Evolutionary conservation across 1,140 invertebrate genomes (phyloP).

Genomic region (Brevipalpus yothersi): DNA sequence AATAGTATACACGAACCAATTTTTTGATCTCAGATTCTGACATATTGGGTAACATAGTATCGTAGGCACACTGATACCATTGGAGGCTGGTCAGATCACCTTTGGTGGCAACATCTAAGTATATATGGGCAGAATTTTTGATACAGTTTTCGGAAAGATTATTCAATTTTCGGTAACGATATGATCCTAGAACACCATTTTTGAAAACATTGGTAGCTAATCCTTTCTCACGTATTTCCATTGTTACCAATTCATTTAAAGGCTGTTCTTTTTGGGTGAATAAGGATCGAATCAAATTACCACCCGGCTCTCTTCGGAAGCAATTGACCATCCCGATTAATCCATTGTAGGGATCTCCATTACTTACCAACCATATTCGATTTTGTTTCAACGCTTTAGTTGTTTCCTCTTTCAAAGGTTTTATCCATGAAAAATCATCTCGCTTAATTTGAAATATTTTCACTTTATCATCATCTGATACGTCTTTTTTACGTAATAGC

Average conservation of each 20-base stretch:
- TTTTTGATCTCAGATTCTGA: slow-evolving; percentile 13
- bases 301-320: slow-evolving; percentile 52
- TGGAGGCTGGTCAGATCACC: slow-evolving; percentile 65
- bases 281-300: slow-evolving; percentile 34
- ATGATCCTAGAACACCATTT: slow-evolving; percentile 53
- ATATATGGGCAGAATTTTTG: slow-evolving; percentile 47
- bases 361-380: slow-evolving; percentile 35
- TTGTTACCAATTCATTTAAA: background rate
- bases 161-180: slow-evolving; percentile 39
- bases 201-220: slow-evolving; percentile 50
- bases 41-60: slow-evolving; percentile 16
- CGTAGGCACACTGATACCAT: slow-evolving; percentile 62
- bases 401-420: background rate
- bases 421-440: background rate
- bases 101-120: slow-evolving; percentile 61
- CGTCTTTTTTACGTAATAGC: no score
- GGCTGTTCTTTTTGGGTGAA: background rate
- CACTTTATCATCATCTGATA: no score
- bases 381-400: background rate
- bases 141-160: background rate
- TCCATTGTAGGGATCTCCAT: slow-evolving; percentile 30
- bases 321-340: slow-evolving; percentile 69
- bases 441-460: no score
- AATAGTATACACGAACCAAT: slow-evolving; percentile 49
- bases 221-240: slow-evolving; percentile 32